A percentile compares a stretch with the other conserved stretches of the same genome.
These are phyloP conservation scores for Pollenia griseotomentosa DNA, from an alignment of 2,888 invertebrate genomes.

Conservation along the genomic window DNA sequence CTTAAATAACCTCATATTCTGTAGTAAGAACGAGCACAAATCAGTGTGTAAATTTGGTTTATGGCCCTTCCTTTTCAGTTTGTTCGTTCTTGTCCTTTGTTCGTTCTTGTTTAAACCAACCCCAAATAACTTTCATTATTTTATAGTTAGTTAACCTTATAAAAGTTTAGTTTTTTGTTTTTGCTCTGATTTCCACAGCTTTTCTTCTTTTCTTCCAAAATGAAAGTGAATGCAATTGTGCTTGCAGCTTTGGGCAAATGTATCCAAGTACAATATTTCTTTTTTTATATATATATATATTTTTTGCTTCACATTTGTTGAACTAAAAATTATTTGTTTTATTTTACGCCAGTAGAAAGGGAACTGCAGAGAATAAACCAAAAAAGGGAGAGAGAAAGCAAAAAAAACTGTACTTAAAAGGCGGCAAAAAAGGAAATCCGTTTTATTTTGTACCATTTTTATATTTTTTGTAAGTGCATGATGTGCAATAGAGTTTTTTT, in stretches of 20 bases:
- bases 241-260: slow-evolving; percentile 64
- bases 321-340: slow-evolving; percentile 29
- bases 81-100: not conserved
- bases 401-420: slow-evolving; percentile 69
- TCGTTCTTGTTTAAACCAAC: slow-evolving; percentile 25
- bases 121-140: slow-evolving; percentile 68
- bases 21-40: not conserved
- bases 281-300: not conserved
- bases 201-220: slow-evolving; percentile 50
- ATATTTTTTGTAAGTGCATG: slow-evolving; percentile 1
- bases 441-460: slow-evolving; percentile 67
- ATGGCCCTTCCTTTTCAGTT: slow-evolving; percentile 31
- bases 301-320: slow-evolving; percentile 20
- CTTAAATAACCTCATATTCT: slow-evolving; percentile 48
- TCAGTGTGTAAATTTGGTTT: slow-evolving; percentile 44
- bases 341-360: slow-evolving; percentile 53
- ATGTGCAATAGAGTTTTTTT: slow-evolving; percentile 1
- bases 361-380: slow-evolving; percentile 47
- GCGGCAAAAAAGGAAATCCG: slow-evolving; percentile 74
- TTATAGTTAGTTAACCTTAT: slow-evolving; percentile 66
- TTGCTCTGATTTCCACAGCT: slow-evolving; percentile 48
- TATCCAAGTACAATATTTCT: slow-evolving; percentile 58
- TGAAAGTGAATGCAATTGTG: slow-evolving; percentile 72
- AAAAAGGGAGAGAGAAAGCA: not conserved
- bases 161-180: slow-evolving; percentile 44